Evolutionary conservation across 2,888 invertebrate species (phyloP), one percentile per base, ranked within the genome.

Genomic region (Brachycybe producta): DNA sequence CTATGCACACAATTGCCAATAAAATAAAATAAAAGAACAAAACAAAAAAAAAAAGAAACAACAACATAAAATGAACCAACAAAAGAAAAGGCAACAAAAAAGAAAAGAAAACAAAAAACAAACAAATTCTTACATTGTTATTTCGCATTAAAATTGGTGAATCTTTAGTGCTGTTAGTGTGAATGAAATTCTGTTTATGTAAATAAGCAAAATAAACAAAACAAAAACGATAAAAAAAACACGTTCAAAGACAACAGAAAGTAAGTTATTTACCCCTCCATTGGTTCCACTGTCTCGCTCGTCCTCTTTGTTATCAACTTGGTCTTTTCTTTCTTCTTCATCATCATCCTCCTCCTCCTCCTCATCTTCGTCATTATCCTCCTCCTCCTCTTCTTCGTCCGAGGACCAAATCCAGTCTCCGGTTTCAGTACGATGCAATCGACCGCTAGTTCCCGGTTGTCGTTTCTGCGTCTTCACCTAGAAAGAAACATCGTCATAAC

Each of bases 321-420:
- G n/a, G n/a, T n/a, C n/a, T n/a, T n/a, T n/a, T n/a, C n/a, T n/a
- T n/a, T n/a, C n/a, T n/a, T n/a, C n/a, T n/a, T n/a, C n/a, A n/a
- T n/a, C n/a, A n/a, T n/a, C n/a, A n/a, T n/a, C n/a, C n/a, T n/a
- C 17, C 19, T 21, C 43, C 4, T 26, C 43, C 5, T 44, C 52
- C 15, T 44, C 48, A 23, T 52, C 51, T 2, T 51, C 45, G 21
- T 55, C 52, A 38, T 27, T 34, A 26, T 52, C 52, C 23, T 49
- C 42, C 2, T 49, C 44, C 51, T 76, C 82, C 60, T 82, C 84
- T 59, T 91, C 86, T 63, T 92, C 92, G 63, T 87, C 88, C 61
- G 90, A 90, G 53, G 91, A 92, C 94, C 95, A 97, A 54, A 92
- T 91, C 95, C 95, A 95, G 67, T 91, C 91, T 32, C 95, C 95